A percentile compares a stretch with the other conserved stretches of the same genome.
These are phyloP conservation scores for Amphiduros pacificus DNA, from an alignment of 2,888 invertebrate species.

Conservation along the genomic window DNA sequence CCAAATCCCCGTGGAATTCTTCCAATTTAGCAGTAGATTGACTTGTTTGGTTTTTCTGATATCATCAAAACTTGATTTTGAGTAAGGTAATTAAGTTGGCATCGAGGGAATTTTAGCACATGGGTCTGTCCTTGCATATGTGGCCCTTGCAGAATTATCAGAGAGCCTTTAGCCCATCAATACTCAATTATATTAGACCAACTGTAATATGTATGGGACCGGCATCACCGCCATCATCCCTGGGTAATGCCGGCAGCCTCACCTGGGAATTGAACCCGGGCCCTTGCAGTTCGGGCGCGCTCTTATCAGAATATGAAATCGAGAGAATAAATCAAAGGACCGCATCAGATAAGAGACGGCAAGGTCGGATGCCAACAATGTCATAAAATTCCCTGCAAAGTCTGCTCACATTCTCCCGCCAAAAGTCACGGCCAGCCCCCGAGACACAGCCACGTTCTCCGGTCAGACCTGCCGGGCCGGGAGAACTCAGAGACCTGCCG, in stretches of 20 bases:
- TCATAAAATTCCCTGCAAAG: too few species aligned
- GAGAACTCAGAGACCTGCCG: too few species aligned
- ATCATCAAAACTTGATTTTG: constrained; percentile 20
- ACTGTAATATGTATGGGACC: not conserved
- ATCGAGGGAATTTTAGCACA: constrained; percentile 11
- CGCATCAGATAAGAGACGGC: constrained; percentile 14
- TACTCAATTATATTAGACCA: not conserved
- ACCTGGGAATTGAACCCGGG: constrained; percentile 8
- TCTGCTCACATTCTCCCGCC: too few species aligned
- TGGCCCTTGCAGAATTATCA: constrained; percentile 1
- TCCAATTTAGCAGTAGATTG: constrained; percentile 20
- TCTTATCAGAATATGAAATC: constrained; percentile 15
- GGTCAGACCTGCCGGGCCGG: too few species aligned
- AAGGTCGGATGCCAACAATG: constrained; percentile 1
- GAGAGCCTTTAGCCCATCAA: not conserved
- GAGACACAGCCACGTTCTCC: too few species aligned
- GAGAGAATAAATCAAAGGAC: constrained; percentile 15
- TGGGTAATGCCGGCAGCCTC: not conserved
- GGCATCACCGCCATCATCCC: not conserved
- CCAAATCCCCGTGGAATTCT: constrained; percentile 5
- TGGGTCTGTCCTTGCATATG: constrained; percentile 1
- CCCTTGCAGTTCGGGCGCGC: constrained; percentile 1
- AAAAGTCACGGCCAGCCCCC: too few species aligned
- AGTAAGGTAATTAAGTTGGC: constrained; percentile 20
- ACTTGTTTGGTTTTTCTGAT: constrained; percentile 17